Base-by-base conservation (phyloP, 2,113 vertebrate species). In the Cnemophilus loriae region DNA sequence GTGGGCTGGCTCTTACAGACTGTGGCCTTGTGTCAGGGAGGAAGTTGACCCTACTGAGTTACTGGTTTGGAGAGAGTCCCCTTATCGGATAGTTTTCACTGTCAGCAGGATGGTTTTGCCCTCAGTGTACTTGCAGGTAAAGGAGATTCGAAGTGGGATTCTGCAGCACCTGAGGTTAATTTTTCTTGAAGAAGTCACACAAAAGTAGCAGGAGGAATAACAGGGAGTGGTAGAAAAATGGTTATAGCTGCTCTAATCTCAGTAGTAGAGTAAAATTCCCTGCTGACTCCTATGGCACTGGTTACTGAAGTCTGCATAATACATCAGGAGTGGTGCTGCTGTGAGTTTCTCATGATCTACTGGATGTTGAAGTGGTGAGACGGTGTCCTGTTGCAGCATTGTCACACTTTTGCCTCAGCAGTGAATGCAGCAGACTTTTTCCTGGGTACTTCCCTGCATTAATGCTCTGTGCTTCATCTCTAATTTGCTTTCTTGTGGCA, bases 41-140 rank as follows among this genome's bases (percentile, higher is more conserved):
- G 10, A 53, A 35, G 44, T 1, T 67, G 68, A 57, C 46, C 26
- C n/a, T 37, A 16, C 6, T 0, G 0, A 56, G 44, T 33, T 50
- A 19, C 13, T 86, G 1, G 49, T 53, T 57, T 14, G 30, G 24
- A 76, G 8, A 26, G 30, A 56, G 19, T n/a, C 12, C 27, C 20
- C 14, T 56, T 69, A 33, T 4, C 16, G 24, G 23, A 21, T 11
- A 6, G 11, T 73, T 70, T 71, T 56, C 35, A 42, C 21, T 33
- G 15, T 73, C 27, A 69, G 17, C 16, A 53, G 37, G 9, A n/a
- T 73, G 47, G 5, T 86, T 91, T 88, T 56, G 18, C 32, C 17
- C 26, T 84, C 41, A 11, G 27, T 49, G n/a, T 90, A 1, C 37
- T 37, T 78, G 30, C 37, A 89, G 49, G 16, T 74, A 33, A 67